Evolutionary conservation across 2,797 vertebrate genomes (phyloP).

Genomic region (Periparus ater): DNA sequence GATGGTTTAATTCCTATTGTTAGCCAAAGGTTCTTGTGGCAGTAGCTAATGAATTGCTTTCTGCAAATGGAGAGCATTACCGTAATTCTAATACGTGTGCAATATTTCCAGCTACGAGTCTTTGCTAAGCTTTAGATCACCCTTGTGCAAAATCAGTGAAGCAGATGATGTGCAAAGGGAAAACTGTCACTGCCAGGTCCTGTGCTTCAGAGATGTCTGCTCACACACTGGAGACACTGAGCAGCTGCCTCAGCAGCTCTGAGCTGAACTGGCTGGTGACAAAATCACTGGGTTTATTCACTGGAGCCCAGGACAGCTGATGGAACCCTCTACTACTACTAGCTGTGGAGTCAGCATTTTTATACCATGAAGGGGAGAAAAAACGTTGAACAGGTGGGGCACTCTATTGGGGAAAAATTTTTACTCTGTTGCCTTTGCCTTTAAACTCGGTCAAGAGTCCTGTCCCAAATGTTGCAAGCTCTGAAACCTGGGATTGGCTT

Average conservation of each 20-base stretch:
- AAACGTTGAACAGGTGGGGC: not conserved
- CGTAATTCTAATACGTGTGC: fast-evolving
- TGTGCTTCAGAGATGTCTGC: not conserved
- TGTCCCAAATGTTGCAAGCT: not conserved
- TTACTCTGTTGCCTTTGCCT: not conserved
- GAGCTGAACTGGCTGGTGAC: not conserved
- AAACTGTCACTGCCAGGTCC: not conserved
- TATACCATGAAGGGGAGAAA: fast-evolving
- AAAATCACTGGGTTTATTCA: not conserved
- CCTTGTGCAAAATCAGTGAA: not conserved
- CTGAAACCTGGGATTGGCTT: not conserved
- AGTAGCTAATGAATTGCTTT: constrained; percentile 5
- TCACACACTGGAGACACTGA: not conserved
- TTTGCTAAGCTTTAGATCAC: not conserved
- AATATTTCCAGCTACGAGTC: not conserved
- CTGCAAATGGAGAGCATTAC: not conserved
- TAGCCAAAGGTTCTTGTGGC: not conserved
- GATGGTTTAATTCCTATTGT: not conserved
- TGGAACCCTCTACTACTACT: not conserved
- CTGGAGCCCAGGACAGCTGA: not conserved
- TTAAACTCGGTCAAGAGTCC: not conserved
- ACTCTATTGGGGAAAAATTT: not conserved
- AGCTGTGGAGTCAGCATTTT: not conserved
- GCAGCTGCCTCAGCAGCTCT: not conserved
- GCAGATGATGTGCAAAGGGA: not conserved